Evolutionary conservation across 2,113 vertebrate genomes (phyloP).

Genomic region (Microtus pennsylvanicus): DNA sequence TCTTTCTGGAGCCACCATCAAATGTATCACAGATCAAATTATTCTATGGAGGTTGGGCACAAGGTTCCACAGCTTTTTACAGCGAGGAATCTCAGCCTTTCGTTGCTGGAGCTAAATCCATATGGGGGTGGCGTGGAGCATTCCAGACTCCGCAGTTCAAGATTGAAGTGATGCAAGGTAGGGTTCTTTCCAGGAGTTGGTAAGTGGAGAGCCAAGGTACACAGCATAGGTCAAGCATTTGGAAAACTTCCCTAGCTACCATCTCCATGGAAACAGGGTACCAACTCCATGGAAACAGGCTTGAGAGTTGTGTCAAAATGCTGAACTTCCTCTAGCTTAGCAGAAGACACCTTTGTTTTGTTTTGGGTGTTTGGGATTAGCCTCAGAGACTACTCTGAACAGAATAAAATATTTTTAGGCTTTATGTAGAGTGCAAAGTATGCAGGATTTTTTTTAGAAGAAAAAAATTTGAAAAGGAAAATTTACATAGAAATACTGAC

Average conservation of each 20-base stretch:
- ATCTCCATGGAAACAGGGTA: neutral
- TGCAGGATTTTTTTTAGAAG: neutral
- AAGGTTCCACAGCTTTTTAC: neutral
- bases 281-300: neutral
- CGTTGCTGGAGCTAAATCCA: neutral
- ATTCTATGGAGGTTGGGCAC: neutral
- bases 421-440: neutral
- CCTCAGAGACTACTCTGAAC: neutral
- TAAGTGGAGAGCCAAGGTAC: neutral
- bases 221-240: neutral
- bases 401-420: slow-evolving; percentile 22
- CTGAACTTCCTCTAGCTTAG: neutral
- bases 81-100: neutral
- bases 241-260: neutral
- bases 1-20: neutral
- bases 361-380: neutral
- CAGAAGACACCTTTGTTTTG: slow-evolving; percentile 12
- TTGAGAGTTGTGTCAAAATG: neutral
- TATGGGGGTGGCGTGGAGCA: neutral
- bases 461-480: slow-evolving; percentile 32
- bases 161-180: neutral
- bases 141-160: neutral
- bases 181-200: slow-evolving; percentile 13
- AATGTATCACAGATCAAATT: neutral
- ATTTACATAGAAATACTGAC: neutral